Conservation (phyloP, 2,797 vertebrate species). For the Danionella dracula region DNA sequence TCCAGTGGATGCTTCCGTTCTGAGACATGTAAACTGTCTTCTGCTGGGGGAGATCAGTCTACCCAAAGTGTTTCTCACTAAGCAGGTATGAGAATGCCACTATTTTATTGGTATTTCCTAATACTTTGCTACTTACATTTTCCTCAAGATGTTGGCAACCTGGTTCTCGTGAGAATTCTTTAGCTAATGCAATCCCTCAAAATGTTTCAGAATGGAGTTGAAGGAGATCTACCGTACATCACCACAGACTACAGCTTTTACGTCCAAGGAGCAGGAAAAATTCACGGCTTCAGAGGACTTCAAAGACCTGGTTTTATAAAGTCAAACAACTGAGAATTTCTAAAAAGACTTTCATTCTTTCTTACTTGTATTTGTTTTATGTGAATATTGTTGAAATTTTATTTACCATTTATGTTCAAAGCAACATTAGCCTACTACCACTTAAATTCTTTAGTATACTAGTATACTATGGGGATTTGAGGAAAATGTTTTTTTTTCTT, state of each 20-base stretch:
- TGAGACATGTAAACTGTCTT: slow-evolving; percentile 86
- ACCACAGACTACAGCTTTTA: slow-evolving; percentile 86
- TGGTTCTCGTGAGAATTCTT: background rate
- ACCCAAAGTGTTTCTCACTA: slow-evolving; percentile 77
- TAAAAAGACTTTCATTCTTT: slow-evolving; percentile 18
- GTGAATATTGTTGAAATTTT: slow-evolving; percentile 16
- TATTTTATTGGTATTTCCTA: too few relatives aligned
- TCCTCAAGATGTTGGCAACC: too few relatives aligned
- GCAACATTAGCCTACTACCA: slow-evolving; percentile 13
- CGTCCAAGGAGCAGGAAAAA: slow-evolving; percentile 79
- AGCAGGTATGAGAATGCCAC: slow-evolving; percentile 80
- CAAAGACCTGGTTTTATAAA: slow-evolving; percentile 56
- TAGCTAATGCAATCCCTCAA: too few relatives aligned
- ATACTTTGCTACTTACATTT: too few relatives aligned
- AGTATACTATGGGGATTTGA: slow-evolving; percentile 3
- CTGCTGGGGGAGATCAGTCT: slow-evolving; percentile 78
- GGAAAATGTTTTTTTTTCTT: slow-evolving; percentile 3
- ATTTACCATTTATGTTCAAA: slow-evolving; percentile 51
- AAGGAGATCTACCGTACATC: slow-evolving; percentile 81
- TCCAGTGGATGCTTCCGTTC: slow-evolving; percentile 70
- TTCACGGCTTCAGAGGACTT: slow-evolving; percentile 71
- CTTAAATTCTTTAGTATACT: too few relatives aligned
- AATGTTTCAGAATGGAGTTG: slow-evolving; percentile 71
- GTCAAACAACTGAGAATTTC: slow-evolving; percentile 32
- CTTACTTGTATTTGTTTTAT: slow-evolving; percentile 34